A percentile compares a stretch with the other conserved stretches of the same genome.
Conservation (phyloP, 2,113 vertebrate species). For the Sprattus sprattus region DNA sequence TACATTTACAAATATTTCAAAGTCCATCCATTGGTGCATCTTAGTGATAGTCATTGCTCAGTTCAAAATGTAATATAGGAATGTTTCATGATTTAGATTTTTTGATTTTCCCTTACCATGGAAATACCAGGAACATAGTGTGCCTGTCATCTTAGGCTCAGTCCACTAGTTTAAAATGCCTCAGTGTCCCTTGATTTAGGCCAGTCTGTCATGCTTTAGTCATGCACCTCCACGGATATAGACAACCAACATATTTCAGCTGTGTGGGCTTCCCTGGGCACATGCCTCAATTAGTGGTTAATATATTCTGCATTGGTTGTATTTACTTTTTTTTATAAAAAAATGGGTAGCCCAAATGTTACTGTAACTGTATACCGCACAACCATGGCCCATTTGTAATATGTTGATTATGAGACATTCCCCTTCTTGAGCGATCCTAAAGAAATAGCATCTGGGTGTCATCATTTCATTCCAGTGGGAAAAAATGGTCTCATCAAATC, state of each 20-base stretch:
- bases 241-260: neutral
- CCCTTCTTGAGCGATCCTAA: neutral
- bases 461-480: neutral
- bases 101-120: neutral
- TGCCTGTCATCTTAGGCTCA: neutral
- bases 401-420: neutral
- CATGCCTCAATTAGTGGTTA: neutral
- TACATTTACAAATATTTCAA: neutral
- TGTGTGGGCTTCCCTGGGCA: neutral
- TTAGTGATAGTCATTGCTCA: neutral
- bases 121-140: neutral
- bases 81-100: neutral
- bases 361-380: neutral
- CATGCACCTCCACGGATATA: neutral
- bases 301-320: too few species aligned
- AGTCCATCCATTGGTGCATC: neutral
- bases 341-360: neutral
- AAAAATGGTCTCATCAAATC: neutral
- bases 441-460: neutral
- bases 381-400: neutral
- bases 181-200: neutral
- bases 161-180: neutral
- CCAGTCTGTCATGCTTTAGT: neutral
- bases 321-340: neutral
- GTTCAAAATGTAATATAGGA: neutral